Percentiles rank a stretch among this genome's conserved stretches.
Evolutionary conservation across 2,888 invertebrate species (phyloP).

Genomic region (Sesamia inferens): DNA sequence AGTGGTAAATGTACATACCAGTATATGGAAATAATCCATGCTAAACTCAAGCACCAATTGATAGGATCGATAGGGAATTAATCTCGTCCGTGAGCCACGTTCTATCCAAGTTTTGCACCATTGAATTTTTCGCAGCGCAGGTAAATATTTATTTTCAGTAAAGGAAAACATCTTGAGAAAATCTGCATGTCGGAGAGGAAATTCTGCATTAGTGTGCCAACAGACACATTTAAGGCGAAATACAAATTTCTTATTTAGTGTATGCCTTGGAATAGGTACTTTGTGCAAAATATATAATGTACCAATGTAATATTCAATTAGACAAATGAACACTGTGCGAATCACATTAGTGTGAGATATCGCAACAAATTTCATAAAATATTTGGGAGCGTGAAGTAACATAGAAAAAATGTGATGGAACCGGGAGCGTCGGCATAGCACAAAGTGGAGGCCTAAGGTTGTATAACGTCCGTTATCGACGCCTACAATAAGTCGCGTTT

Average conservation of each 20-base stretch:
- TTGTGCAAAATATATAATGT: slow-evolving; percentile 50
- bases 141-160: slow-evolving; percentile 70
- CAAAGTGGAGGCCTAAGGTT: slow-evolving; percentile 82
- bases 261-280: slow-evolving; percentile 30
- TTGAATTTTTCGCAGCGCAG: slow-evolving; percentile 66
- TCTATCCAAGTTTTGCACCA: slow-evolving; percentile 62
- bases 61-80: slow-evolving; percentile 65
- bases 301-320: slow-evolving; percentile 68
- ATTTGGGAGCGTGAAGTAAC: slow-evolving; percentile 68
- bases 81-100: slow-evolving; percentile 67
- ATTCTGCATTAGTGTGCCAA: slow-evolving; percentile 64
- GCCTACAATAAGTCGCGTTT: slow-evolving; percentile 90
- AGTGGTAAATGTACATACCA: slow-evolving; percentile 32
- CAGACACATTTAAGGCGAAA: slow-evolving; percentile 51
- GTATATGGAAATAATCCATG: slow-evolving; percentile 27
- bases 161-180: slow-evolving; percentile 66
- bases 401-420: slow-evolving; percentile 73
- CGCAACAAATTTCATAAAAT: slow-evolving; percentile 69
- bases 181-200: slow-evolving; percentile 65
- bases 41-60: slow-evolving; percentile 51
- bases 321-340: slow-evolving; percentile 65
- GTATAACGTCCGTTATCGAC: slow-evolving; percentile 88
- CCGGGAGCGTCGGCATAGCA: slow-evolving; percentile 68
- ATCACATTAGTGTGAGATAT: slow-evolving; percentile 67
- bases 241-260: slow-evolving; percentile 45